phyloP scores from a whole-genome alignment of 2,797 vertebrate genomes.

The Falco naumanni region DNA sequence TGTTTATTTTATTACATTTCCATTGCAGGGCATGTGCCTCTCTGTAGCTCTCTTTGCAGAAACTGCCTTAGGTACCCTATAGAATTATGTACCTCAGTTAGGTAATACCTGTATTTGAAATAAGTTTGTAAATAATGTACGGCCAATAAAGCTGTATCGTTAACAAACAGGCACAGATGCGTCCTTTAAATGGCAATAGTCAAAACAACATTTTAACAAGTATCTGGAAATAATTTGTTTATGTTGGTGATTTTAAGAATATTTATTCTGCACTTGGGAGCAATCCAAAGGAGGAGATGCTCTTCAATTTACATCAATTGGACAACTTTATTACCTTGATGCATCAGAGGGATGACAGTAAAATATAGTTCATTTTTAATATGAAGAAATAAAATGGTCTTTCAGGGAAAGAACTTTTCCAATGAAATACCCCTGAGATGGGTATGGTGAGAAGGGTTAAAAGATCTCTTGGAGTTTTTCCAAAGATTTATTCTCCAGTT shows the following conservation, averaged over 20 bases:
- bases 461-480: neutral
- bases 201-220: neutral
- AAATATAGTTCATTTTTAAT: neutral
- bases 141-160: neutral
- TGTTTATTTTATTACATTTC: neutral
- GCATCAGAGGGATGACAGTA: neutral
- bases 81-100: neutral
- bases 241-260: neutral
- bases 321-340: neutral
- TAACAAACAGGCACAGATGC: neutral
- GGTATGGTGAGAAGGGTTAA: neutral
- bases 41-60: neutral
- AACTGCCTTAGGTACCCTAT: neutral
- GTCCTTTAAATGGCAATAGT: neutral
- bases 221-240: neutral
- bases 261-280: neutral
- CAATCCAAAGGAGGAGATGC: neutral
- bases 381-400: neutral
- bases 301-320: neutral
- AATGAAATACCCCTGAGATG: neutral
- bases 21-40: neutral
- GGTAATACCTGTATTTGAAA: neutral
- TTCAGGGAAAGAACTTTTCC: neutral
- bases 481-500: neutral
- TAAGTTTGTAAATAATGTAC: neutral